These are phyloP conservation scores for Acanthosepion pharaonis DNA, from an alignment of 2,888 invertebrate genomes.

Conservation along the genomic window DNA sequence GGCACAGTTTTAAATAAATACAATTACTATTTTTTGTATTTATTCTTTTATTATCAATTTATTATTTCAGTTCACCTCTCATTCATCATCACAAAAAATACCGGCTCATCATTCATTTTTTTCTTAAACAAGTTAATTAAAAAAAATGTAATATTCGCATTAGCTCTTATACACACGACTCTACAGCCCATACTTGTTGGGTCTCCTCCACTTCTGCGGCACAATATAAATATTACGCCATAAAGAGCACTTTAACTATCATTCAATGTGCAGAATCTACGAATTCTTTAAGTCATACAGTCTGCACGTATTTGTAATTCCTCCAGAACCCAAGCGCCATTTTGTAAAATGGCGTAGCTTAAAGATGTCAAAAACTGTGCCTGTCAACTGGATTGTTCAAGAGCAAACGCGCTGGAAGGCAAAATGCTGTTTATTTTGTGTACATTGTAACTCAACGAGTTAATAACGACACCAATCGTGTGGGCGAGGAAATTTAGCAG, in stretches of 20 bases:
- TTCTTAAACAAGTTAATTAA: constrained; percentile 6
- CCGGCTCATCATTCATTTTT: not conserved
- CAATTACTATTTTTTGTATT: not conserved
- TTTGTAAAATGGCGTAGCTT: not conserved
- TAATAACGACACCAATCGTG: not conserved
- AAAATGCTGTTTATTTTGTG: not conserved
- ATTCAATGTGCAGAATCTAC: not conserved
- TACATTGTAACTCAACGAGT: not conserved
- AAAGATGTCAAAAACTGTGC: constrained; percentile 10
- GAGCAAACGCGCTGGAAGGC: not conserved
- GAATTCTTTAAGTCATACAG: not conserved
- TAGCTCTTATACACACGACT: not conserved
- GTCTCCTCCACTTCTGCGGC: not conserved
- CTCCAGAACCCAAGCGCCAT: not conserved
- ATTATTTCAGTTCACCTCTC: not conserved
- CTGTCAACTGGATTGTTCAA: not conserved
- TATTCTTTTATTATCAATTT: not conserved
- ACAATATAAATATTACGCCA: not conserved
- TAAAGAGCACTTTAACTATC: not conserved
- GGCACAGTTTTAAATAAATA: not conserved
- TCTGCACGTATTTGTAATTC: not conserved
- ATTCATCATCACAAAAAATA: not conserved
- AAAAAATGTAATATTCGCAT: not conserved
- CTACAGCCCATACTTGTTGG: not conserved
- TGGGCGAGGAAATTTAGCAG: not conserved